phyloP scores from a whole-genome alignment of 2,113 vertebrate species.

The Vidua macroura region DNA sequence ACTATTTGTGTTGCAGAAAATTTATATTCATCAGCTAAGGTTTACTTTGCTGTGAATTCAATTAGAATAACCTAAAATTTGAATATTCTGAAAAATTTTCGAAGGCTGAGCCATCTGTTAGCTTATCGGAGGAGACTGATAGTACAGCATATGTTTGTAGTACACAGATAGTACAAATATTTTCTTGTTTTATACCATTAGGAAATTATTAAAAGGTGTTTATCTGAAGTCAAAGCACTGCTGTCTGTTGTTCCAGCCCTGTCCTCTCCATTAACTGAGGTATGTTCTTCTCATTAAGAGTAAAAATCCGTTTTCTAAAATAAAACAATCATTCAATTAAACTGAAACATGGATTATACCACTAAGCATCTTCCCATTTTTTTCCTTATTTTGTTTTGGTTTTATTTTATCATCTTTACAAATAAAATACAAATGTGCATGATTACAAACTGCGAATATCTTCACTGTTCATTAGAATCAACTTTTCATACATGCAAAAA shows the following conservation, averaged over 20 bases:
- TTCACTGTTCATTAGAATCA: neutral
- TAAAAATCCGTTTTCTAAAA: neutral
- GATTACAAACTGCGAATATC: neutral
- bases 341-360: neutral
- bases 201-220: slow-evolving; percentile 73
- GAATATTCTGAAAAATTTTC: neutral
- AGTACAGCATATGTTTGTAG: neutral
- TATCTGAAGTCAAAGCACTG: slow-evolving; percentile 75
- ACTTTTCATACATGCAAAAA: neutral
- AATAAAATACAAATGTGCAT: neutral
- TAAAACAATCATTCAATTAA: neutral
- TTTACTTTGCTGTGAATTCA: neutral
- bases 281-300: slow-evolving; percentile 47
- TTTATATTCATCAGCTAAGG: neutral
- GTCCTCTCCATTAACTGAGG: slow-evolving; percentile 64
- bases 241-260: slow-evolving; percentile 48
- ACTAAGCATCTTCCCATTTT: neutral
- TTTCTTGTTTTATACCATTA: slow-evolving; percentile 58
- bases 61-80: neutral
- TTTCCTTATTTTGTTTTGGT: neutral
- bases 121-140: neutral
- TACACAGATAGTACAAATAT: neutral
- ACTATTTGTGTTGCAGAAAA: neutral
- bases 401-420: neutral
- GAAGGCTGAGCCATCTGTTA: neutral